Evolutionary conservation across 1,140 invertebrate species (phyloP).

Genomic region (Pseudomyrmex flavicornis): DNA sequence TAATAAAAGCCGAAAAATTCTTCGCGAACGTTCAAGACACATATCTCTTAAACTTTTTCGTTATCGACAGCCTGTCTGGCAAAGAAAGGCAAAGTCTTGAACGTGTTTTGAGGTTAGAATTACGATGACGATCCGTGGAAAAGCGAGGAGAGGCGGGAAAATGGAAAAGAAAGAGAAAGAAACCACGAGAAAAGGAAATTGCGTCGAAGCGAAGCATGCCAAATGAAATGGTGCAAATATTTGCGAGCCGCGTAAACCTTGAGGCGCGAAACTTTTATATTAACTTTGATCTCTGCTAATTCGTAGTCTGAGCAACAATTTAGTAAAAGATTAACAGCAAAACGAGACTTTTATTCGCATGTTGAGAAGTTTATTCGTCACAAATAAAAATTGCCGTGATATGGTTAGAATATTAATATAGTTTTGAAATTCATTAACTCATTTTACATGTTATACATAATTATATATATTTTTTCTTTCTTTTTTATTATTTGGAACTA

Average conservation of each 20-base stretch:
- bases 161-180: constrained; percentile 16
- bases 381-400: too few relatives aligned
- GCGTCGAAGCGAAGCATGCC: neutral
- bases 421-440: neutral
- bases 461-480: neutral
- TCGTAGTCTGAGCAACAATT: constrained; percentile 7
- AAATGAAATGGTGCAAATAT: constrained; percentile 56
- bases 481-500: neutral
- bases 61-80: constrained; percentile 16
- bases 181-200: neutral
- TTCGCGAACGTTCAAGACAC: neutral
- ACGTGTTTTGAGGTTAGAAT: constrained; percentile 32
- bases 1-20: neutral
- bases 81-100: neutral
- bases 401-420: neutral
- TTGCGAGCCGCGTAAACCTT: neutral
- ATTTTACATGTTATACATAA: too few relatives aligned
- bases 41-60: constrained; percentile 5
- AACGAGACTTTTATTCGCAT: neutral
- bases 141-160: neutral
- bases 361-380: neutral
- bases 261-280: constrained; percentile 19
- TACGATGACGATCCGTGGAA: constrained; percentile 3
- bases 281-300: constrained; percentile 31
- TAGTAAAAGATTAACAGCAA: neutral